A percentile compares a stretch with the other conserved stretches of the same genome.
Conservation (phyloP, 2,888 invertebrate genomes). For the Scaeva pyrastri region DNA sequence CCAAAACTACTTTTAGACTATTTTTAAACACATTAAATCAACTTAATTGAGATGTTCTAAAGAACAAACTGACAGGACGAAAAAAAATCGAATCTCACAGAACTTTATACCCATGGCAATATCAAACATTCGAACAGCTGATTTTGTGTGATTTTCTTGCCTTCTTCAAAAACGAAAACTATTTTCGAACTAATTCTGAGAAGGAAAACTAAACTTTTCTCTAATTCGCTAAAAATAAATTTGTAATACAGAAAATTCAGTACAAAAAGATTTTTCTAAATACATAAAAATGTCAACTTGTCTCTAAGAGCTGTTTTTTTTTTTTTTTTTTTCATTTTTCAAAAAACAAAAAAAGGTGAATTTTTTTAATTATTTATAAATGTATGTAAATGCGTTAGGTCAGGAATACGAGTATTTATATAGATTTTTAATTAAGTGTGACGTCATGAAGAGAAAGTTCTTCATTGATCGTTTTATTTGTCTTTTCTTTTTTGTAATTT, state of each 20-base stretch:
- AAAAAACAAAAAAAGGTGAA: background rate
- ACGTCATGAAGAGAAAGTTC: constrained; percentile 27
- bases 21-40: constrained; percentile 7
- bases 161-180: background rate
- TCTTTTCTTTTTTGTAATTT: background rate
- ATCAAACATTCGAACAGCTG: constrained; percentile 12
- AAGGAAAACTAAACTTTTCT: constrained; percentile 1
- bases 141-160: too few relatives aligned
- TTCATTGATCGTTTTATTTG: background rate
- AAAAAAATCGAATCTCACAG: constrained; percentile 14
- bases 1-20: background rate
- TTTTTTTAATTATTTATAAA: too few relatives aligned
- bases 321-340: background rate
- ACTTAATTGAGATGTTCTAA: constrained; percentile 28
- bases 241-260: background rate
- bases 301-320: constrained; percentile 12
- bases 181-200: constrained; percentile 20
- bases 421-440: background rate
- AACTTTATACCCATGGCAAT: constrained; percentile 12
- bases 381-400: constrained; percentile 18
- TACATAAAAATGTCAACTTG: constrained; percentile 17
- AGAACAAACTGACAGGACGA: constrained; percentile 35
- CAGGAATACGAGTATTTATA: background rate
- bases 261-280: background rate
- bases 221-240: constrained; percentile 10